Base-by-base conservation (phyloP, 2,888 invertebrate species). In the Xylocampa areola region DNA sequence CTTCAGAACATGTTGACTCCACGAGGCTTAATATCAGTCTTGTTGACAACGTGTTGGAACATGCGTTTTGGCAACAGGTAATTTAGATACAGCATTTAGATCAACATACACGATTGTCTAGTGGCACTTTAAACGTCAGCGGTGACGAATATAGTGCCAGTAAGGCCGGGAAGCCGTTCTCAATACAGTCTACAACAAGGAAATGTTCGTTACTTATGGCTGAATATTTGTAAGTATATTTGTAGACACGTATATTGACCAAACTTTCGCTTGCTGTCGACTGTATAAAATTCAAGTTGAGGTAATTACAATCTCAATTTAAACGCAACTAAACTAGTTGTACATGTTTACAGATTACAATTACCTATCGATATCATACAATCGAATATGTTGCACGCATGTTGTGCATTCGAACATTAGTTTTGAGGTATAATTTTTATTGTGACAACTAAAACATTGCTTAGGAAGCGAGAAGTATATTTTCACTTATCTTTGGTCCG, bases 401-500 rank as follows among this genome's bases (percentile, higher is more conserved):
- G 16, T 37, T 10, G 39, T 37, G 49, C 37, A 36, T 54, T 8
- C 41, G n/a, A 54, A 43, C 33, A 41, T 51, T 11, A 14, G 58
- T 47, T 61, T 57, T 35, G 75, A 63, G 73, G 68, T 67, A 29
- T 45, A 51, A 52, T 33, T 55, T 36, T 52, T 49, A 55, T 51
- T 57, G 63, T 36, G 19, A 63, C 59, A 25, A 51, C 47, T 37
- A 6, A 32, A 21, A 16, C 21, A 32, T 33, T 29, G 8, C n/a
- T 40, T 25, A 6, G 17, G 6, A 40, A 41, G 36, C 25, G 33
- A 30, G 27, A 54, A 65, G 48, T 65, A 43, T 70, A 66, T 66
- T 58, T 66, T 70, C 71, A 65, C 71, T 66, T 66, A 66, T 57
- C 65, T 70, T 70, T 58, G 66, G 71, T 58, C 71, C 59, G 49